phyloP scores from a whole-genome alignment of 2,888 invertebrate genomes.

The Agrochola litura region DNA sequence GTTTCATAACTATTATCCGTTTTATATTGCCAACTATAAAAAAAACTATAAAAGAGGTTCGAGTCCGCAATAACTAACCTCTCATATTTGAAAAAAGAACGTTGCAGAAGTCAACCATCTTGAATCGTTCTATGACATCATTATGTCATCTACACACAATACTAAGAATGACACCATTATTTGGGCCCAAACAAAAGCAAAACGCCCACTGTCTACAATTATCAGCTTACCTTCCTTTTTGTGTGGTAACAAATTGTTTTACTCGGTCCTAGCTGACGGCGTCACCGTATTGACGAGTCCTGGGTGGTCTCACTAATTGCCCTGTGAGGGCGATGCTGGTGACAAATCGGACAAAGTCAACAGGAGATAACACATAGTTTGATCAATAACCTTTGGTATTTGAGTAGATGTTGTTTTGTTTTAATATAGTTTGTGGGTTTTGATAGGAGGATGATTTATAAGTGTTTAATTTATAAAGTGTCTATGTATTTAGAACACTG shows the following conservation, averaged over 20 bases:
- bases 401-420: constrained; percentile 48
- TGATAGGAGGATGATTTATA: constrained; percentile 21
- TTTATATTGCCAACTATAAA: constrained; percentile 27
- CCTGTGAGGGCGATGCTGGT: constrained; percentile 71
- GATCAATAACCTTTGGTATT: constrained; percentile 65
- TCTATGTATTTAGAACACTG: neutral
- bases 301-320: constrained; percentile 84
- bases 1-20: constrained; percentile 37
- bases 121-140: constrained; percentile 17
- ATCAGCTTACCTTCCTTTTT: constrained; percentile 56
- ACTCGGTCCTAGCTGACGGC: constrained; percentile 69
- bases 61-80: neutral
- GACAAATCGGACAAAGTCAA: constrained; percentile 79
- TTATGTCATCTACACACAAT: constrained; percentile 53
- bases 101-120: constrained; percentile 4
- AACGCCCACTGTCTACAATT: constrained; percentile 63
- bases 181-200: constrained; percentile 60
- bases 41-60: constrained; percentile 7
- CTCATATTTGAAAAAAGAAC: constrained; percentile 12
- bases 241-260: constrained; percentile 74
- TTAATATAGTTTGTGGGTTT: constrained; percentile 24
- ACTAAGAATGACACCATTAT: constrained; percentile 58
- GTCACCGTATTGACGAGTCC: constrained; percentile 69
- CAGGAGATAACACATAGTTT: constrained; percentile 70
- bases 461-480: neutral